Evolutionary conservation across 2,888 invertebrate species (phyloP).

Genomic region (Sclerodermus sp.): DNA sequence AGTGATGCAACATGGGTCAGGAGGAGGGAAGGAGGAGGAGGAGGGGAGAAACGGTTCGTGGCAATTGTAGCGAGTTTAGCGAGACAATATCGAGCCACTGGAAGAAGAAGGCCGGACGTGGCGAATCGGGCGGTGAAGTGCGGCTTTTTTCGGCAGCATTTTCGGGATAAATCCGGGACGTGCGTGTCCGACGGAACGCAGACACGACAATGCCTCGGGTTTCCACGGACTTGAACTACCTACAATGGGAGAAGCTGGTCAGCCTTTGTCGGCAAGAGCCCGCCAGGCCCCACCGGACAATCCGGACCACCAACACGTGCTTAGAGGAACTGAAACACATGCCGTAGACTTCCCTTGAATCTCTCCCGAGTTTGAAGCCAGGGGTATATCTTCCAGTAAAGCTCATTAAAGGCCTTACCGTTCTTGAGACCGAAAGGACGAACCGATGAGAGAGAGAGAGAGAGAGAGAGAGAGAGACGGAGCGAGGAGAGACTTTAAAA

Average conservation of each 20-base stretch:
- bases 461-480: too few species aligned
- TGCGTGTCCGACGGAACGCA: conserved; percentile 39
- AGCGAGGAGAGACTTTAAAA: too few species aligned
- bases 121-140: conserved; percentile 5
- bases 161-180: conserved; percentile 30
- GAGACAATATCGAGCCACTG: not conserved
- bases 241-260: conserved; percentile 8
- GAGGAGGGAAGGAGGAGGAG: too few species aligned
- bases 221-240: conserved; percentile 33
- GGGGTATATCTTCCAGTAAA: too few species aligned
- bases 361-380: too few species aligned
- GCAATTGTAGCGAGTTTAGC: too few species aligned
- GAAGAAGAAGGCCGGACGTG: conserved; percentile 3
- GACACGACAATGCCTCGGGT: conserved; percentile 38
- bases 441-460: too few species aligned
- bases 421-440: too few species aligned
- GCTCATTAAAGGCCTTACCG: too few species aligned
- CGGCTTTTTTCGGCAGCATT: conserved; percentile 14
- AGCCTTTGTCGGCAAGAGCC: conserved; percentile 38
- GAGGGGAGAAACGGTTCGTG: too few species aligned
- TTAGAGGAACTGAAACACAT: conserved; percentile 31
- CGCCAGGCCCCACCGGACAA: conserved; percentile 25
- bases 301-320: conserved; percentile 46
- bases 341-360: conserved; percentile 21
- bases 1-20: too few species aligned